Evolutionary conservation across 2,797 vertebrate species (phyloP).

Genomic region (Urophycis tenuis): DNA sequence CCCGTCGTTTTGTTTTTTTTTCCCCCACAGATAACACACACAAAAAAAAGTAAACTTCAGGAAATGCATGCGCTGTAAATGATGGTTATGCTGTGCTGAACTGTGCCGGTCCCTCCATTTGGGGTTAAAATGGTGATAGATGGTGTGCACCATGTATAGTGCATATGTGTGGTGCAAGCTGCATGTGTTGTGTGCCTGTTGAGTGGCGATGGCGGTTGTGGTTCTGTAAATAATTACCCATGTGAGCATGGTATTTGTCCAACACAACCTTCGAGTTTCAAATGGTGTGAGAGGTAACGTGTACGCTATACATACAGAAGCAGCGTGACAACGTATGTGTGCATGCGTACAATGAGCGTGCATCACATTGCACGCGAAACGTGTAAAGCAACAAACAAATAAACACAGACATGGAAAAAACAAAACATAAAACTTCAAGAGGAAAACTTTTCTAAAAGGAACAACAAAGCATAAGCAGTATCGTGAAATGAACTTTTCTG

Average conservation of each 20-base stretch:
- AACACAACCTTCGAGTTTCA: neutral
- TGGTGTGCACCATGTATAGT: no score
- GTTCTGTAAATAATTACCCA: slow-evolving; percentile 28
- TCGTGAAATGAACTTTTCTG: neutral
- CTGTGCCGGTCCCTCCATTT: neutral
- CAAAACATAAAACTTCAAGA: neutral
- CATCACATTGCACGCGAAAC: neutral
- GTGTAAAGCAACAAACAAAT: neutral
- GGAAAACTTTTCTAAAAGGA: neutral
- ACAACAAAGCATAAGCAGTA: neutral
- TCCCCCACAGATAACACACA: neutral
- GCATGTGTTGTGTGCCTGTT: neutral
- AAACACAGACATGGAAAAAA: neutral
- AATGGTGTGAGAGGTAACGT: neutral
- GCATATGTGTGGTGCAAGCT: neutral
- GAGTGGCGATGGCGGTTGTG: slow-evolving; percentile 48
- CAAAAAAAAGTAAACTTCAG: neutral
- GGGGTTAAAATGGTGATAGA: no score
- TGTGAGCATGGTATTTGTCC: slow-evolving; percentile 23
- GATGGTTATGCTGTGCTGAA: neutral
- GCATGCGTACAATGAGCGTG: neutral
- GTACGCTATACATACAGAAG: neutral
- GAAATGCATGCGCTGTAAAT: neutral
- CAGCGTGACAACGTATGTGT: neutral
- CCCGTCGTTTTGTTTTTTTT: neutral